A percentile compares a stretch with the other conserved stretches of the same genome.
Evolutionary conservation across 2,113 vertebrate species (phyloP).

Genomic region (Erythrocercus mccallii): DNA sequence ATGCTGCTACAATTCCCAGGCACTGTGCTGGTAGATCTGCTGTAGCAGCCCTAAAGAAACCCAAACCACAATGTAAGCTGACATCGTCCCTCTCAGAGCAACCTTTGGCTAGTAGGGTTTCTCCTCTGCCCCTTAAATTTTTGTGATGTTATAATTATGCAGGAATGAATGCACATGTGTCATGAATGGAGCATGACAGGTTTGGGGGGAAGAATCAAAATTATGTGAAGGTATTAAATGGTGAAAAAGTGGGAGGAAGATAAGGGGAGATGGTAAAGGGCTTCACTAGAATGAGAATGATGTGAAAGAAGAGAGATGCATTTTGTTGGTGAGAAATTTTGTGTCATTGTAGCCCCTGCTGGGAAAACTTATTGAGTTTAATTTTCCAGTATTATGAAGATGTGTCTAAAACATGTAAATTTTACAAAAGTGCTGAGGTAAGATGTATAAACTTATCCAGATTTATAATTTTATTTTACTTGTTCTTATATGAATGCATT

Average conservation of each 20-base stretch:
- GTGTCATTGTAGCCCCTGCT: not conserved
- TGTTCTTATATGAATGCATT: not conserved
- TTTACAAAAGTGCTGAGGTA: not conserved
- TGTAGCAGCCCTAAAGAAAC: not conserved
- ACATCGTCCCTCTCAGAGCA: not conserved
- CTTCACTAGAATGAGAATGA: not conserved
- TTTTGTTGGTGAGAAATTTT: not conserved
- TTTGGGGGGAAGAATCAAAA: not conserved
- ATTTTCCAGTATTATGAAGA: not conserved
- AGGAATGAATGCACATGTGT: accelerated
- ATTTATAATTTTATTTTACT: not conserved
- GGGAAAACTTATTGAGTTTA: not conserved
- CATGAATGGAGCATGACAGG: not conserved
- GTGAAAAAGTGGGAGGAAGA: not conserved
- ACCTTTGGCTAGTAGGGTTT: not conserved
- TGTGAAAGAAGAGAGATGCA: not conserved
- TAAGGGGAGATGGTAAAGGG: not conserved
- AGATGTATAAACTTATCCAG: not conserved
- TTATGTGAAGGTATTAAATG: not conserved
- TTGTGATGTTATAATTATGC: not conserved
- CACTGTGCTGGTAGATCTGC: not conserved
- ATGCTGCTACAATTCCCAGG: accelerated
- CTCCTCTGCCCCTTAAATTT: not conserved
- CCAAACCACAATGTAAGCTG: not conserved
- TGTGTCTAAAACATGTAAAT: not conserved